These are phyloP conservation scores for Furcifer pardalis DNA, from an alignment of 2,797 vertebrate species.

Conservation along the genomic window DNA sequence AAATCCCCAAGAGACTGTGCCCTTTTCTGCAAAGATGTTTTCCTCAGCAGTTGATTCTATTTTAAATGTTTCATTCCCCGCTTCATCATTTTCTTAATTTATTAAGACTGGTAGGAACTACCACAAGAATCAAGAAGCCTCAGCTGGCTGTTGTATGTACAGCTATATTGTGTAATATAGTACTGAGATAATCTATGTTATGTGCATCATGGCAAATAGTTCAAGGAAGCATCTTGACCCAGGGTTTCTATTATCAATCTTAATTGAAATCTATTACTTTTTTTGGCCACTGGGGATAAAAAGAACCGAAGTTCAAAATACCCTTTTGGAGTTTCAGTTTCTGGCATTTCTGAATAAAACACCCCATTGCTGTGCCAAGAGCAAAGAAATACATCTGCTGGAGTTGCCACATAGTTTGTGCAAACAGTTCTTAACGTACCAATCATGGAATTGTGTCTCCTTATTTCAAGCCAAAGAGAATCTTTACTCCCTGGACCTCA, in stretches of 20 bases:
- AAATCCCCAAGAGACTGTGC: not conserved
- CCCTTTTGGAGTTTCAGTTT: constrained; percentile 68
- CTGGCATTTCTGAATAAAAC: constrained; percentile 71
- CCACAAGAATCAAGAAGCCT: constrained; percentile 71
- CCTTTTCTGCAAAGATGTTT: constrained; percentile 68
- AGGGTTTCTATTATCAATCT: constrained; percentile 70
- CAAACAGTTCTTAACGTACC: constrained; percentile 57
- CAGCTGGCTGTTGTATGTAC: constrained; percentile 74
- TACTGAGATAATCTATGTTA: constrained; percentile 60
- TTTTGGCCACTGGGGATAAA: not conserved
- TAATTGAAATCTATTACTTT: constrained; percentile 63
- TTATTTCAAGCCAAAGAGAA: constrained; percentile 9
- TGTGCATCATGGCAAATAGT: constrained; percentile 68
- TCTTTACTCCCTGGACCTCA: constrained; percentile 36
- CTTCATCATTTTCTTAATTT: constrained; percentile 73
- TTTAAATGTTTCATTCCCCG: constrained; percentile 68
- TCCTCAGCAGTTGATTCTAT: constrained; percentile 65
- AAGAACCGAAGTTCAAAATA: constrained; percentile 72
- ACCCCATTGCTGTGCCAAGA: constrained; percentile 54
- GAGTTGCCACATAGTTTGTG: constrained; percentile 36
- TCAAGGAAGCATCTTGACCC: constrained; percentile 77
- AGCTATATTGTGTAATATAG: constrained; percentile 62
- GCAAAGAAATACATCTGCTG: constrained; percentile 49
- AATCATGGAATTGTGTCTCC: constrained; percentile 41
- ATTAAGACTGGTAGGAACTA: constrained; percentile 68